A percentile compares a stretch with the other conserved stretches of the same genome.
Conservation (phyloP, 1,140 invertebrate genomes). For the Drepana arcuata region DNA sequence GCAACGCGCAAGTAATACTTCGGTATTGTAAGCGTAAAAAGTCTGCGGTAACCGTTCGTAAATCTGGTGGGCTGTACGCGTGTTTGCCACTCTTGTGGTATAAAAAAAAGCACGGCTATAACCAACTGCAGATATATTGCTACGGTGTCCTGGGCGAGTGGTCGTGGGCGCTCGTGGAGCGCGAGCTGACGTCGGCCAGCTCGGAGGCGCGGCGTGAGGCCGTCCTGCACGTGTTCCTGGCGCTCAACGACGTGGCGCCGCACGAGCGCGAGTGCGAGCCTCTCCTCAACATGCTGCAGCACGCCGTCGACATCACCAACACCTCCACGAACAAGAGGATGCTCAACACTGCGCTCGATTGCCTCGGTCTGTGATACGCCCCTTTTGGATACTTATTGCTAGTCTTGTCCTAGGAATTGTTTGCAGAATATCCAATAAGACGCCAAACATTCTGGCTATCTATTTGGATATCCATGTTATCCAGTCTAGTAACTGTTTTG, state of each 20-base stretch:
- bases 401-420: too few relatives aligned
- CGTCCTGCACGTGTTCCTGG: conserved; percentile 85
- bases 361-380: too few relatives aligned
- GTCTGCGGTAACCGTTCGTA: too few relatives aligned
- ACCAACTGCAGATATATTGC: conserved; percentile 85
- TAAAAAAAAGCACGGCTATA: too few relatives aligned
- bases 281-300: conserved; percentile 78
- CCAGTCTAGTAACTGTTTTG: conserved; percentile 12
- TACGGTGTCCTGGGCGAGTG: conserved; percentile 82
- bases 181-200: conserved; percentile 29
- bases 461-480: too few relatives aligned
- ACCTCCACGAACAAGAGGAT: conserved; percentile 59
- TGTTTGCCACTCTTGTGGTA: too few relatives aligned
- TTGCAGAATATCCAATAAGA: too few relatives aligned
- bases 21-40: too few relatives aligned
- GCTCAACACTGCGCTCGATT: conserved; percentile 80
- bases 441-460: too few relatives aligned
- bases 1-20: too few relatives aligned
- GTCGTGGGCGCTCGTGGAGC: conserved; percentile 72
- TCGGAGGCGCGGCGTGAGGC: conserved; percentile 78
- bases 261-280: conserved; percentile 76
- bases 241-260: conserved; percentile 84
- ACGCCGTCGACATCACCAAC: conserved; percentile 76
- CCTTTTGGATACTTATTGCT: too few relatives aligned
- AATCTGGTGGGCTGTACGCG: too few relatives aligned